Base-by-base conservation (phyloP, 2,797 vertebrate genomes). In the Clarias laeviceps region DNA sequence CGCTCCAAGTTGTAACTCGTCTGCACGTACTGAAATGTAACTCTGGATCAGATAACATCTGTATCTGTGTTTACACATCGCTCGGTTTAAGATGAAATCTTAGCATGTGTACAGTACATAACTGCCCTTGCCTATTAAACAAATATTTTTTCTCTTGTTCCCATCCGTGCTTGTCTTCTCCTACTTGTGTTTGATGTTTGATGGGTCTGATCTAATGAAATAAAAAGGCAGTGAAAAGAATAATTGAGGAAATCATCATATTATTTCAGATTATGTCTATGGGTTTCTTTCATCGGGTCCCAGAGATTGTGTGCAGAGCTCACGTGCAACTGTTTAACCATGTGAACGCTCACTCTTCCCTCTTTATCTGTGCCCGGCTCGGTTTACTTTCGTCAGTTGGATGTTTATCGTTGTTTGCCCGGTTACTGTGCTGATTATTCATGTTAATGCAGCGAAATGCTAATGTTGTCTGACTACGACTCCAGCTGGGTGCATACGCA, bases 381-480 rank as follows among this genome's bases (percentile, higher is more conserved):
- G 22, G 29, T 82, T 74, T 45, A 2, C 68, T 5, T 70, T 5
- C 65, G 34, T 5, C 37, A 29, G 15, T 59, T 69, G 24, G 7
- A 45, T 37, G 66, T 84, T 84, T 50, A 59, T 54, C 20, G 24
- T 64, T 69, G 34, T 87, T 57, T 64, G 62, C 69, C 20, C n/a
- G 20, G 59, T 61, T 54, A 40, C 59, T 78, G 17, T 73, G 62
- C 34, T 54, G 61, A 37, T 64, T 65, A 40, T 45, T 69, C 22
- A 61, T 45, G 73, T 65, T 34, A 83, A 81, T 83, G 56, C 56
- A 79, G n/a, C 37, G 27, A 45, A 84, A 76, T 40, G 82, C 64
- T 72, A 68, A 72, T 70, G 72, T 59, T 62, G 20, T 6, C n/a
- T 76, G 82, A 40, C 70, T 82, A 73, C 77, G 74, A 68, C 82